phyloP scores from a whole-genome alignment of 2,113 vertebrate species.

The Paradoxurus hermaphroditus region DNA sequence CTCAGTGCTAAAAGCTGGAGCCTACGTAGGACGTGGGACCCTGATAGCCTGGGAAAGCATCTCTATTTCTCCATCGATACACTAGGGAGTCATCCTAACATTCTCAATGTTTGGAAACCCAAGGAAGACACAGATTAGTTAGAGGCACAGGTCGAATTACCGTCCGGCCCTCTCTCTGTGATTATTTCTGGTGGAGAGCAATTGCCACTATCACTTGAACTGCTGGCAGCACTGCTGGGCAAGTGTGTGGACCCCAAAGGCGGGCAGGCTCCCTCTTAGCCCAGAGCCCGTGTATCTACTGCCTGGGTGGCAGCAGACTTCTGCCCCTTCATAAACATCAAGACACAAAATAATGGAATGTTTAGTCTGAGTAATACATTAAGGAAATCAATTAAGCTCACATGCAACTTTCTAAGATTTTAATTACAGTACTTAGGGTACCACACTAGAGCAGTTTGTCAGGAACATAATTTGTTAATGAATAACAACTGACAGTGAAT shows the following conservation, averaged over 20 bases:
- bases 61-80: neutral
- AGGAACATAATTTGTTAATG: conserved; percentile 80
- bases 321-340: conserved; percentile 72
- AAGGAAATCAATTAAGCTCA: conserved; percentile 79
- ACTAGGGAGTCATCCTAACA: neutral
- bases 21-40: too few species aligned
- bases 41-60: neutral
- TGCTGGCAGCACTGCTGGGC: neutral
- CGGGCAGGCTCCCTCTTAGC: neutral
- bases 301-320: conserved; percentile 57
- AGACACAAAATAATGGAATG: conserved; percentile 74
- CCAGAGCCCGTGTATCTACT: conserved; percentile 1
- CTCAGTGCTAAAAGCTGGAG: neutral
- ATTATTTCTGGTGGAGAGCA: neutral
- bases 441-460: conserved; percentile 78
- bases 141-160: neutral
- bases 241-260: neutral
- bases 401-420: conserved; percentile 79
- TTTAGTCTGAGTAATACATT: conserved; percentile 79
- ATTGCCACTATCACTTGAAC: neutral
- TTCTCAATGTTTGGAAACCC: neutral
- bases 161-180: neutral
- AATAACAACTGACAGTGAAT: conserved; percentile 78
- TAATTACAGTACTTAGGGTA: conserved; percentile 79
- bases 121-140: neutral